phyloP scores from a whole-genome alignment of 2,888 invertebrate genomes.

The Pelosia muscerda region DNA sequence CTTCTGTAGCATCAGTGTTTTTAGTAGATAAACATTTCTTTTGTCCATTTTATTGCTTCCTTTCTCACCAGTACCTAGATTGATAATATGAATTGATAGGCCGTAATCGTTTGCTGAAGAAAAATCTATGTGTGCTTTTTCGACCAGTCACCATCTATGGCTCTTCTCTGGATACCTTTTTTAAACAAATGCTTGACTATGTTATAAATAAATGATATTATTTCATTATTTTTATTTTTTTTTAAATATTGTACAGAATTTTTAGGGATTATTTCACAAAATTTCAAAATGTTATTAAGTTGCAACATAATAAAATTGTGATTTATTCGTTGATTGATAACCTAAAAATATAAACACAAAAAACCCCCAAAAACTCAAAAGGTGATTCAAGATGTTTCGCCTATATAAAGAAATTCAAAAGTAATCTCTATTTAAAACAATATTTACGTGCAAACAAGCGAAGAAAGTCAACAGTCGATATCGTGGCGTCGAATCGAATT shows the following conservation, averaged over 20 bases:
- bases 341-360: not conserved
- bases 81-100: not conserved
- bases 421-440: constrained; percentile 38
- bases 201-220: no score
- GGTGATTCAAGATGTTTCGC: constrained; percentile 18
- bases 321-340: not conserved
- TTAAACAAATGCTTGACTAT: no score
- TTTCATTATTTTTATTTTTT: no score
- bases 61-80: not conserved
- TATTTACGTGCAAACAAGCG: constrained; percentile 33
- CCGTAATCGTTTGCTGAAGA: no score
- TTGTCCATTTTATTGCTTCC: not conserved
- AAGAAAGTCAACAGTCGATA: constrained; percentile 30
- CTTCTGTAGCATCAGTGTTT: not conserved
- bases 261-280: no score
- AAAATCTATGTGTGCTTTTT: not conserved
- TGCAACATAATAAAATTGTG: not conserved
- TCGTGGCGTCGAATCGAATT: constrained; percentile 54
- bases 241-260: no score
- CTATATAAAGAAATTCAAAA: constrained; percentile 36
- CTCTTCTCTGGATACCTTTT: no score
- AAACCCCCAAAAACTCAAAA: not conserved
- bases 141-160: no score
- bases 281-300: no score
- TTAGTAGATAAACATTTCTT: not conserved